Evolutionary conservation across 2,888 invertebrate genomes (phyloP).

Genomic region (Stegana nigrithorax): DNA sequence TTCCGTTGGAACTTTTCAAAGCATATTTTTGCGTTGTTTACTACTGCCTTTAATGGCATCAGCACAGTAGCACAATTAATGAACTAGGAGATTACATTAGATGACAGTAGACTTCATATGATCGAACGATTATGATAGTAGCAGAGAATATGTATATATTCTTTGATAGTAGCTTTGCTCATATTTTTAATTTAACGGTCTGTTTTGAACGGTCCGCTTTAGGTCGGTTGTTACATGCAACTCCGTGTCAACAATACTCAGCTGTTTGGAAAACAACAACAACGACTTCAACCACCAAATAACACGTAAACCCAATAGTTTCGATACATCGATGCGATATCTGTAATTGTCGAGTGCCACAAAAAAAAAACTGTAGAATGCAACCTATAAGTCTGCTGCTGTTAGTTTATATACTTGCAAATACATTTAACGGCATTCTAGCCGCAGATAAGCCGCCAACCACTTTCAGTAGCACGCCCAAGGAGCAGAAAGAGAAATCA

Average conservation of each 20-base stretch:
- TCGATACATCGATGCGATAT: background rate
- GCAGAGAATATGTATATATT: too few species aligned
- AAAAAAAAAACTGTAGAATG: constrained; percentile 3
- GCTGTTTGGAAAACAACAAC: background rate
- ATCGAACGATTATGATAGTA: too few species aligned
- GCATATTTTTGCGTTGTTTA: too few species aligned
- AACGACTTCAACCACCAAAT: constrained; percentile 4
- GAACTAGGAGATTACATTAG: too few species aligned
- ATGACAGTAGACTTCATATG: too few species aligned
- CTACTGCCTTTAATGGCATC: too few species aligned
- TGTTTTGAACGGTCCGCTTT: background rate
- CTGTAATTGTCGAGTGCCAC: too few species aligned
- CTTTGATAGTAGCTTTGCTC: too few species aligned
- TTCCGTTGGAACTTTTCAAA: too few species aligned
- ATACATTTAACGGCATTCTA: background rate
- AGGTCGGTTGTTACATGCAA: background rate
- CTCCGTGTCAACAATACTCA: background rate
- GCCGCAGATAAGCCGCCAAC: constrained; percentile 8
- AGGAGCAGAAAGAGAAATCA: constrained; percentile 59
- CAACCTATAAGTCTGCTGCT: background rate
- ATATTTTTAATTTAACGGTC: background rate
- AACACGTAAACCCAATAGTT: constrained; percentile 18
- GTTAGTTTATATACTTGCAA: background rate
- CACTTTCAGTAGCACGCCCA: constrained; percentile 31
- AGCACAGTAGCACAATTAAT: too few species aligned